Base-by-base conservation (phyloP, 53 echinoderm and acorn worm species). In the Echinometra lucunter region DNA sequence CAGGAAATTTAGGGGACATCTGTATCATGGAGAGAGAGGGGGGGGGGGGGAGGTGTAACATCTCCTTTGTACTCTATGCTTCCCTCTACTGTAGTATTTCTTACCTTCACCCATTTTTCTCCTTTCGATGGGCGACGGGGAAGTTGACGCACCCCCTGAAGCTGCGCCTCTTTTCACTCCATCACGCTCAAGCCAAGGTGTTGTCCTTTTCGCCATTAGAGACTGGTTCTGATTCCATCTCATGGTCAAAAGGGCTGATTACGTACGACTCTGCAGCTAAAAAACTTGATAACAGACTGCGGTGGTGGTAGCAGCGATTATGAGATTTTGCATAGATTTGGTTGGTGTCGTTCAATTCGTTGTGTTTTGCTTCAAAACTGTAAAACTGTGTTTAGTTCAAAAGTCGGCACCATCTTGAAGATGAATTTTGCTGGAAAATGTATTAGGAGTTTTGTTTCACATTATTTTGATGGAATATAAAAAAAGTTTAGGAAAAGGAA, bases 141-240 rank as follows among this genome's bases (percentile, higher is more conserved):
- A n/a, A n/a, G n/a, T n/a, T n/a, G n/a, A n/a, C n/a, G n/a, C n/a
- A n/a, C n/a, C n/a, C n/a, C n/a, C n/a, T n/a, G n/a, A n/a, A n/a
- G 53, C 53, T 53, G 13, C 53, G 4, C 53, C 53, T n/a, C n/a
- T n/a, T n/a, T n/a, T n/a, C 53, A 53, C 9, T 53, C 53, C 53
- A 53, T 53, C 72, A 32, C 72, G 72, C 35, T 72, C 72, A n/a
- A 13, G 70, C 53, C 53, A 11, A 9, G 53, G 53, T 11, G 13
- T 53, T 53, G 13, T 4, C 53, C 0, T 4, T 53, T 53, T 53
- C 53, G 13, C 11, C 70, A 70, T 42, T 3, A 78, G 78, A 78
- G 78, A 78, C 78, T 78, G 78, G 72, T 72, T 40, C 78, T 78
- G 38, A 78, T 78, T 11, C 38, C 19, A 78, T 78, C 78, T 78